Conservation (phyloP, 2,797 vertebrate genomes). For the Cuculus canorus region DNA sequence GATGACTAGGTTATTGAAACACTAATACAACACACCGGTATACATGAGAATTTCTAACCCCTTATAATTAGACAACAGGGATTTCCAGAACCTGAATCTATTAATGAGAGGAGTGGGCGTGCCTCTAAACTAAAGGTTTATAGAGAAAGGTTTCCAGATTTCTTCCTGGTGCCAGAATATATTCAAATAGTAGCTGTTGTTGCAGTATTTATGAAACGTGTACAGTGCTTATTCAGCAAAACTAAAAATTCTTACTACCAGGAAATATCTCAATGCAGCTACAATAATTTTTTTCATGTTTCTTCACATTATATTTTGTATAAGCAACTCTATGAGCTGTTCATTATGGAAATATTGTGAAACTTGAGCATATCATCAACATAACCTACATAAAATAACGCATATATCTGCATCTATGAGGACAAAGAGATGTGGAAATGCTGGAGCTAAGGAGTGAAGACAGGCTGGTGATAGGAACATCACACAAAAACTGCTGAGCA, state of each 20-base stretch:
- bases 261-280: neutral
- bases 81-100: neutral
- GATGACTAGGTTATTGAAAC: neutral
- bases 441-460: neutral
- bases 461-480: neutral
- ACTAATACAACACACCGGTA: neutral
- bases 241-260: neutral
- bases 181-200: neutral
- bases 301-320: neutral
- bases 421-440: neutral
- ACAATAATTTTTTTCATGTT: neutral
- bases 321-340: neutral
- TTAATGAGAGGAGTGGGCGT: neutral
- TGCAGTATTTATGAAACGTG: neutral
- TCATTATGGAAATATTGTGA: neutral
- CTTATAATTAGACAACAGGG: neutral
- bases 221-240: neutral
- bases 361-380: neutral
- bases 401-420: neutral
- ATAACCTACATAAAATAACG: neutral
- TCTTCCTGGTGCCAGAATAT: neutral
- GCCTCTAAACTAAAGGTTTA: neutral
- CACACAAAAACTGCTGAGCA: neutral
- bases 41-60: neutral
- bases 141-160: neutral